phyloP scores from a whole-genome alignment of 2,113 vertebrate species.

The Myodes glareolus region DNA sequence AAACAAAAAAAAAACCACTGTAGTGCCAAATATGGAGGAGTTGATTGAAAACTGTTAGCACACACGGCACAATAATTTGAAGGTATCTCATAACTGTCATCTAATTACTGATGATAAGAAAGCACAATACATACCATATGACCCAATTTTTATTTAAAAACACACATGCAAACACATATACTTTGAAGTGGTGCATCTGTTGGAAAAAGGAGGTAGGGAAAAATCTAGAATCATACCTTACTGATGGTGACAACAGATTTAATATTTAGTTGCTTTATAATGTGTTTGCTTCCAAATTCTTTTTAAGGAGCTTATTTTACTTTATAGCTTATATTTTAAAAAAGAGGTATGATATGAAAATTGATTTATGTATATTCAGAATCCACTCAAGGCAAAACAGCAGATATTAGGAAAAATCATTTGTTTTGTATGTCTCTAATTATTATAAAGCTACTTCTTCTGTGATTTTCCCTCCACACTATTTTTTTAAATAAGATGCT shows the following conservation, averaged over 20 bases:
- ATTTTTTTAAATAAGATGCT: not conserved
- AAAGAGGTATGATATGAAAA: slow-evolving; percentile 36
- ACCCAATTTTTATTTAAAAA: not conserved
- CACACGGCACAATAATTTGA: not conserved
- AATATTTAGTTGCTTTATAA: slow-evolving; percentile 4
- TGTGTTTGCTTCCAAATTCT: slow-evolving; percentile 42
- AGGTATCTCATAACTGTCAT: not conserved
- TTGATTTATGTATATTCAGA: not conserved
- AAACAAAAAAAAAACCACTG: slow-evolving; percentile 32
- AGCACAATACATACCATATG: not conserved
- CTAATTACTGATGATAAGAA: slow-evolving; percentile 34
- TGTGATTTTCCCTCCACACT: not conserved
- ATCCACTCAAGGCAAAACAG: slow-evolving; percentile 28
- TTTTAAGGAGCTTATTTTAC: not conserved
- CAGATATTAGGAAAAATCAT: slow-evolving; percentile 38
- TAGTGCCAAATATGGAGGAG: not conserved
- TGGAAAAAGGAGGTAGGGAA: not conserved
- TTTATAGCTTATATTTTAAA: not conserved
- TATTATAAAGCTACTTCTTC: not conserved
- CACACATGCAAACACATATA: not conserved
- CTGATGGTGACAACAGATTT: not conserved
- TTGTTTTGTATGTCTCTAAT: slow-evolving; percentile 34
- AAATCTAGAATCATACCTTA: not conserved
- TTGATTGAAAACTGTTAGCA: not conserved
- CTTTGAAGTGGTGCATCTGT: not conserved